Percentiles rank a stretch among this genome's conserved stretches.
These are phyloP conservation scores for Coracias cyanogaster DNA, from an alignment of 2,797 vertebrate genomes.

Conservation along the genomic window DNA sequence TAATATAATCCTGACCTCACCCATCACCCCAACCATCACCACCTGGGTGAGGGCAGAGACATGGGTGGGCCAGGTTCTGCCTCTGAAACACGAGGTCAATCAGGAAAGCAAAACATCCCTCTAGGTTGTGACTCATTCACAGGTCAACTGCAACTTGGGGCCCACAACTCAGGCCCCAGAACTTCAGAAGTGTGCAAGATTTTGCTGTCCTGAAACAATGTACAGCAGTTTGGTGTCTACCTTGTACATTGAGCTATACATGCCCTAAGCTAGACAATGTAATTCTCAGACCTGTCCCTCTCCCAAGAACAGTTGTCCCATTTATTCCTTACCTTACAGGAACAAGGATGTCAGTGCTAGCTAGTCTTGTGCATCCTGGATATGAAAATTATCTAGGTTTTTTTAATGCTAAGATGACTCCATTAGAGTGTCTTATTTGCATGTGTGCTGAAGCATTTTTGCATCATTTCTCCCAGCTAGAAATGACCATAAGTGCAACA, in stretches of 20 bases:
- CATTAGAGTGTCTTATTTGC: not conserved
- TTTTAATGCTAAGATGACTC: not conserved
- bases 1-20: no score
- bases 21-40: no score
- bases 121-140: no score
- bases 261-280: not conserved
- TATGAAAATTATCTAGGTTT: not conserved
- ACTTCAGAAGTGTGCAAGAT: not conserved
- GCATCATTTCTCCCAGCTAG: not conserved
- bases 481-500: not conserved
- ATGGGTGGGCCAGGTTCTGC: no score
- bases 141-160: no score
- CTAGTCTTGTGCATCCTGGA: not conserved
- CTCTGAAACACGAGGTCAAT: no score
- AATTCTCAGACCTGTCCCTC: not conserved
- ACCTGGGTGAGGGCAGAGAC: no score
- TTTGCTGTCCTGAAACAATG: not conserved
- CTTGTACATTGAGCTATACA: accelerated
- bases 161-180: no score
- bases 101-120: no score
- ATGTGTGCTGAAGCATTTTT: not conserved
- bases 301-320: not conserved
- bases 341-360: not conserved
- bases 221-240: accelerated
- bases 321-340: not conserved